Base-by-base conservation (phyloP, 92 coral and sea anemone species). In the Phenganax subtilis region DNA sequence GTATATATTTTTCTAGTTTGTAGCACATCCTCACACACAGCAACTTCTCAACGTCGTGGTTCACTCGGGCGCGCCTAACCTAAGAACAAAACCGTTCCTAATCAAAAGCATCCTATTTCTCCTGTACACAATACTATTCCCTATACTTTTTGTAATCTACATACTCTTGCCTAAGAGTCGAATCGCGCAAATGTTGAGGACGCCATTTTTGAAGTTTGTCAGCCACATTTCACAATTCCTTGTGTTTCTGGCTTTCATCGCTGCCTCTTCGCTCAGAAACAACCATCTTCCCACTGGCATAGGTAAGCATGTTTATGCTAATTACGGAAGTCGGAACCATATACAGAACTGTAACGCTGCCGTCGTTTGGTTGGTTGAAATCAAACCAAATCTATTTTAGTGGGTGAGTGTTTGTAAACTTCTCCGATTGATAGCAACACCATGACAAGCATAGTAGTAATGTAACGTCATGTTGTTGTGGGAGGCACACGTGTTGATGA, bases 1-100 rank as follows among this genome's bases (percentile, higher is more conserved):
- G 47, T 37, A 37, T 71, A 10, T 14, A 30, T 9, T 71, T 7
- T 76, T 75, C 8, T 72, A 92, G 97, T 92, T 92, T 57, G 97
- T 89, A 9, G 96, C 93, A 77, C 97, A 93, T 81, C 96, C 96
- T 31, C 90, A 93, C 66, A 87, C 90, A 29, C 97, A 93, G 77
- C 89, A 89, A 53, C 88, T 93, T 90, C 90, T 93, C 57, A 93
- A 93, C 84, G 82, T 88, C 2, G 93, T 93, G 11, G 83, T 93
- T 9, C 91, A 93, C 59, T 87, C 91, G 56, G 88, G 85, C 53
- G 73, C 14, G 9, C 51, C 87, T 52, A 54, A 55, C 3, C 82
- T 91, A 92, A 91, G 83, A n/a, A 86, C 86, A 12, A 87, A 85
- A 6, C 72, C 86, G 12, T 51, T 82, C 56, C n/a, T 88, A 1